Base-by-base conservation (phyloP, 2,888 invertebrate genomes). In the Linnaemya vulpina region DNA sequence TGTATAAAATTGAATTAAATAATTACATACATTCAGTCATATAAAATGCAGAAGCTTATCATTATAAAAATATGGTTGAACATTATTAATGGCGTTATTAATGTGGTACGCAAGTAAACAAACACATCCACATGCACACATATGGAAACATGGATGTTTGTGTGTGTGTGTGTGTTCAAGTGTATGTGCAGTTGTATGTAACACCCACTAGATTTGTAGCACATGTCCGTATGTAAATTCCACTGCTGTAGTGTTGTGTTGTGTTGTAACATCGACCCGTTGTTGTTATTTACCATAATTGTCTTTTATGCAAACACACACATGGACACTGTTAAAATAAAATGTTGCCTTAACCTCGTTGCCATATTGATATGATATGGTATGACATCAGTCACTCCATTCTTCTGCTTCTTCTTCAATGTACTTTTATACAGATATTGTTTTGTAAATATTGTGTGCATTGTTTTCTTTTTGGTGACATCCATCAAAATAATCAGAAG, bases 191-290 rank as follows among this genome's bases (percentile, higher is more conserved):
- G 73, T 60, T 67, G 60, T 51, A n/a, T 55, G 71, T 13, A 74
- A 62, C 84, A 77, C 79, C 76, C 76, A 71, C 75, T 68, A 60
- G 17, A 71, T 73, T 43, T 79, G 53, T 60, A 73, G 58, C 35
- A 70, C 13, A 25, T 49, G 9, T 15, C 9, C 0, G 20, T 20
- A 13, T n/a, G 10, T 58, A 25, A 11, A 20, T 62, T 22, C 2
- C 20, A 40, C 40, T 62, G 25, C 30, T 30, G 8, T 46, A 17
- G 46, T 13, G 30, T 55, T 49, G 67, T 76, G 79, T 63, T 62
- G 58, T 55, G 70, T 68, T 83, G 86, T 3, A 30, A 62, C 73
- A 79, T 30, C 63, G 65, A 88, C 88, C 89, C 87, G 88, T 78
- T 84, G 82, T 86, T 88, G 76, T 86, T 83, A 20, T 35, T 75